Evolutionary conservation across 2,113 vertebrate species (phyloP).

Genomic region (Solea solea): DNA sequence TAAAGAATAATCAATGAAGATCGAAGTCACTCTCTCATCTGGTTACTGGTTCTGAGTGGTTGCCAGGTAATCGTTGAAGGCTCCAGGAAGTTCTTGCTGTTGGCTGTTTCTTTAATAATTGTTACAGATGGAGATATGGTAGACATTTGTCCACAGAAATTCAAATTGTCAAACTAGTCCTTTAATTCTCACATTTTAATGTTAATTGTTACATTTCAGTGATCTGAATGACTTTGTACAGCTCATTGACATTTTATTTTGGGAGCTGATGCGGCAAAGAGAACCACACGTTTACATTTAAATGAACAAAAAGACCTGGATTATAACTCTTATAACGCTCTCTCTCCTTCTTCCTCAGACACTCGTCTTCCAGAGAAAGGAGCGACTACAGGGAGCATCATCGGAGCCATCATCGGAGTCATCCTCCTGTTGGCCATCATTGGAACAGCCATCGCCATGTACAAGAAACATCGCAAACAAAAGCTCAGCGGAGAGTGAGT

Average conservation of each 20-base stretch:
- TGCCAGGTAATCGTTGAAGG: background rate
- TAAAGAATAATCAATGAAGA: background rate
- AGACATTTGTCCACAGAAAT: too few relatives aligned
- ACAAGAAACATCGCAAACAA: constrained; percentile 77
- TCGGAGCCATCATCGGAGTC: constrained; percentile 85
- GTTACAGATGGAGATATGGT: too few relatives aligned
- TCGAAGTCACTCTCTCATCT: background rate
- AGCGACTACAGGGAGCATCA: constrained; percentile 82
- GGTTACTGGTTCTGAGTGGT: constrained; percentile 16
- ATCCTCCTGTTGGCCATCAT: constrained; percentile 83
- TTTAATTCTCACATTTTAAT: too few relatives aligned
- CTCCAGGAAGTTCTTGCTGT: background rate
- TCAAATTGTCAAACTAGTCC: too few relatives aligned
- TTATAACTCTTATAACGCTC: background rate
- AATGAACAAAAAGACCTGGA: background rate
- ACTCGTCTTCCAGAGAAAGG: constrained; percentile 71
- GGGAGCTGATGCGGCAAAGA: background rate
- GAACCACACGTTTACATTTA: background rate
- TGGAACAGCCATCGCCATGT: constrained; percentile 79
- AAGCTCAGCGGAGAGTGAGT: constrained; percentile 82
- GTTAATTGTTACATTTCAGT: too few relatives aligned
- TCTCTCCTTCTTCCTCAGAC: constrained; percentile 56
- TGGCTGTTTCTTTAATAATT: too few relatives aligned
- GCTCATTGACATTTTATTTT: background rate
- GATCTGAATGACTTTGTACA: too few relatives aligned